These are phyloP conservation scores for Herminia tarsipennalis DNA, from an alignment of 2,888 invertebrate genomes.

Conservation along the genomic window DNA sequence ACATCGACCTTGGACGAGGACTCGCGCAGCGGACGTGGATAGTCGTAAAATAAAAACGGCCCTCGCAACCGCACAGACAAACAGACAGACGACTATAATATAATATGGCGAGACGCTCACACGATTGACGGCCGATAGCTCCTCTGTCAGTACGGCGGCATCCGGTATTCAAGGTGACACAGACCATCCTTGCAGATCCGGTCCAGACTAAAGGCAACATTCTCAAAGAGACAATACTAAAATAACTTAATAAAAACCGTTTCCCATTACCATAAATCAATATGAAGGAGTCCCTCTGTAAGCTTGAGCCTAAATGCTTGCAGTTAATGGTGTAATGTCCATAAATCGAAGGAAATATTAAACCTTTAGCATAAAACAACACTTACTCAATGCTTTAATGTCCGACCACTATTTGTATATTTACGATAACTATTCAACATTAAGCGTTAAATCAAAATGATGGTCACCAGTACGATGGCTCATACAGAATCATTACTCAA, in stretches of 20 bases:
- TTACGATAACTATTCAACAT: conserved; percentile 43
- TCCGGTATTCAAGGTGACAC: conserved; percentile 84
- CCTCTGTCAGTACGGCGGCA: conserved; percentile 73
- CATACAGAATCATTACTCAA: conserved; percentile 51
- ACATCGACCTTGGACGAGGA: conserved; percentile 75
- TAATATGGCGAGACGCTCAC: conserved; percentile 71
- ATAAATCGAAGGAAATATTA: conserved; percentile 50
- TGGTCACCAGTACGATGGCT: conserved; percentile 49
- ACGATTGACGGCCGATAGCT: conserved; percentile 83
- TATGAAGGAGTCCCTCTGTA: conserved; percentile 15
- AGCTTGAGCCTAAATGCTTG: conserved; percentile 23
- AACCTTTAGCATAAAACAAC: conserved; percentile 52
- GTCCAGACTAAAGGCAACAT: conserved; percentile 52
- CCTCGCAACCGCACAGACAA: conserved; percentile 71
- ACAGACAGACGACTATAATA: conserved; percentile 74
- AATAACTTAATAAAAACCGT: conserved; percentile 12
- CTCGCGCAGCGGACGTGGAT: conserved; percentile 74
- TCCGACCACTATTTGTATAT: conserved; percentile 36
- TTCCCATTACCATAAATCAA: conserved; percentile 39
- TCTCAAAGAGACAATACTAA: conserved; percentile 39
- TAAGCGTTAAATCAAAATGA: conserved; percentile 56
- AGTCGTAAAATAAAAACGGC: conserved; percentile 80
- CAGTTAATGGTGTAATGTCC: conserved; percentile 27
- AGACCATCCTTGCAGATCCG: conserved; percentile 78
- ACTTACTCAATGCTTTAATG: conserved; percentile 51